Evolutionary conservation across 2,797 vertebrate genomes (phyloP).

Genomic region (Scyliorhinus canicula): DNA sequence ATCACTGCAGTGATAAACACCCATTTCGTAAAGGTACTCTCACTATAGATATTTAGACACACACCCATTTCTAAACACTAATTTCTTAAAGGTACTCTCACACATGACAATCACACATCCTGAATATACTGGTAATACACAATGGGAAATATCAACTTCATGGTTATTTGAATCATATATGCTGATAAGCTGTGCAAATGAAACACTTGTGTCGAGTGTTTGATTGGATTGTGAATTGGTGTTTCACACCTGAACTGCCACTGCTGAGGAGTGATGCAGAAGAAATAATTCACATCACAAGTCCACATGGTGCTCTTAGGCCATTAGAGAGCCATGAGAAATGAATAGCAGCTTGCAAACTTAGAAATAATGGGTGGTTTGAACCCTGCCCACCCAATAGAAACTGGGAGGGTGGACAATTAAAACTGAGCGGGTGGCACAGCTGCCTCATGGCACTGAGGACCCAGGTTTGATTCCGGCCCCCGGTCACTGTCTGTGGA

Average conservation of each 20-base stretch:
- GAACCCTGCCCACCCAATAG: neutral
- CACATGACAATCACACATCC: neutral
- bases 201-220: neutral
- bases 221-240: neutral
- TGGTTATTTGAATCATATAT: neutral
- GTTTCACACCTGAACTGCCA: neutral
- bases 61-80: too few relatives aligned
- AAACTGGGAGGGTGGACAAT: neutral
- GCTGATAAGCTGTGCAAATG: neutral
- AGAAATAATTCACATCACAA: neutral
- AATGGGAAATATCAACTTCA: neutral
- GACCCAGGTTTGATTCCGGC: too few relatives aligned
- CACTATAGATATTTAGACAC: too few relatives aligned
- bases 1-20: too few relatives aligned
- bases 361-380: neutral
- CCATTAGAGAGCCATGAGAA: neutral
- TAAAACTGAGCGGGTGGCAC: neutral
- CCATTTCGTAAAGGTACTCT: too few relatives aligned
- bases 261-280: neutral
- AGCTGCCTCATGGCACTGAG: too few relatives aligned
- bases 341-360: neutral
- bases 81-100: too few relatives aligned
- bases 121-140: neutral
- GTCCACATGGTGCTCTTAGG: neutral
- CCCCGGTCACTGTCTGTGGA: too few relatives aligned